Evolutionary conservation across 2,888 invertebrate species (phyloP), one percentile per base, ranked within the genome.

Genomic region (Synanthedon myopaeformis): DNA sequence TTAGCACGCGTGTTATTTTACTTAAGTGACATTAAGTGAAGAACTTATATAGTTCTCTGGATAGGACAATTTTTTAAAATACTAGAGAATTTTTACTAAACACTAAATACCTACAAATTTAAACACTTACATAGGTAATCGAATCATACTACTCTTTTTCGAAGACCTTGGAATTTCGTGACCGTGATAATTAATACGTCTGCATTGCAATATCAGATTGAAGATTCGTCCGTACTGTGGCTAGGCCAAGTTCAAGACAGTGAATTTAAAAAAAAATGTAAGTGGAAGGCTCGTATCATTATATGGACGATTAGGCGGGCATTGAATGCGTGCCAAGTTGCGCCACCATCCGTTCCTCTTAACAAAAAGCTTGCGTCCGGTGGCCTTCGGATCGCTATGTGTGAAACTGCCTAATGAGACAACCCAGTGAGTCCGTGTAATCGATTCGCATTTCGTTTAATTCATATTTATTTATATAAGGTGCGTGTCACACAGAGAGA

Each of bases 221-320:
- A 28, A 35, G 35, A 8, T 35, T 35, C 35, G 35, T 10, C 10
- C 10, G 10, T 35, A 35, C 35, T 35, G 6, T 10, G 58, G 69
- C 64, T 69, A 63, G 75, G 75, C 67, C 82, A 83, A 81, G 81
- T 82, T 80, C 78, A 82, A 78, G 73, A 61, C 58, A 58, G 59
- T 55, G 58, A 54, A 64, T 57, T 57, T 73, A 67, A 72, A 67
- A 64, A 53, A 58, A 55, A 61, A 35, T 10, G 35, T 35, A 35
- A 67, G 64, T 66, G 64, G 66, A 61, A 61, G 60, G 59, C 53
- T 56, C 60, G 61, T 62, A 64, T 70, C 72, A 71, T 76, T 75
- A 72, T 62, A 55, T 55, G 63, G 62, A 60, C 66, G 69, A 71
- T 76, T 76, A 72, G 67, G 60, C 55, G 59, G 57, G 58, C 54